Evolutionary conservation across 2,113 vertebrate species (phyloP).

Genomic region (Tragelaphus buxtoni): DNA sequence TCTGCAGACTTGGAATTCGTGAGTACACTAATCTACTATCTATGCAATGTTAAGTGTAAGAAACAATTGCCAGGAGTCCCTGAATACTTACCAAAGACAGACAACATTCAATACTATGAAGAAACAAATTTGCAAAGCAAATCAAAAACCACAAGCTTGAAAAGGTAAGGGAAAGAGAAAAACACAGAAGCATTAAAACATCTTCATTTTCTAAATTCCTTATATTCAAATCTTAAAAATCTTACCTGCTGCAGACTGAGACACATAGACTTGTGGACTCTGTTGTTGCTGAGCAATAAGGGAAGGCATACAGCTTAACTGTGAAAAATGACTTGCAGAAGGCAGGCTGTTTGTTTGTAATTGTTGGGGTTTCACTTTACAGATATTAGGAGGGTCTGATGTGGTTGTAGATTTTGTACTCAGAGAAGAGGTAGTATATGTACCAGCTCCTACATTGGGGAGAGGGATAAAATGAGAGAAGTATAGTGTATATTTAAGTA

Average conservation of each 20-base stretch:
- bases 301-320: conserved; percentile 94
- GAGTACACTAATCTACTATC: background rate
- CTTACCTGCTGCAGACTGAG: conserved; percentile 97
- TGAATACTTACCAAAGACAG: background rate
- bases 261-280: conserved; percentile 96
- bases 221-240: background rate
- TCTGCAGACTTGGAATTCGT: background rate
- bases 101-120: background rate
- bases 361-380: conserved; percentile 98
- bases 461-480: conserved; percentile 12
- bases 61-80: background rate
- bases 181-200: background rate
- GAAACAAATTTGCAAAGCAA: background rate
- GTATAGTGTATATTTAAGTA: background rate
- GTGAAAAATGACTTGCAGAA: conserved; percentile 92
- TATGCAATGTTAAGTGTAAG: background rate
- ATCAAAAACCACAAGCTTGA: background rate
- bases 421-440: conserved; percentile 96
- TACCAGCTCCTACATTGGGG: conserved; percentile 88
- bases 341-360: conserved; percentile 90
- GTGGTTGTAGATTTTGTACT: conserved; percentile 96
- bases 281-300: conserved; percentile 96
- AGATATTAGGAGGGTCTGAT: conserved; percentile 98
- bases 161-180: background rate
- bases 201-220: background rate